A percentile compares a stretch with the other conserved stretches of the same genome.
These are phyloP conservation scores for Prorops nasuta DNA, from an alignment of 1,140 invertebrate genomes.

Conservation along the genomic window DNA sequence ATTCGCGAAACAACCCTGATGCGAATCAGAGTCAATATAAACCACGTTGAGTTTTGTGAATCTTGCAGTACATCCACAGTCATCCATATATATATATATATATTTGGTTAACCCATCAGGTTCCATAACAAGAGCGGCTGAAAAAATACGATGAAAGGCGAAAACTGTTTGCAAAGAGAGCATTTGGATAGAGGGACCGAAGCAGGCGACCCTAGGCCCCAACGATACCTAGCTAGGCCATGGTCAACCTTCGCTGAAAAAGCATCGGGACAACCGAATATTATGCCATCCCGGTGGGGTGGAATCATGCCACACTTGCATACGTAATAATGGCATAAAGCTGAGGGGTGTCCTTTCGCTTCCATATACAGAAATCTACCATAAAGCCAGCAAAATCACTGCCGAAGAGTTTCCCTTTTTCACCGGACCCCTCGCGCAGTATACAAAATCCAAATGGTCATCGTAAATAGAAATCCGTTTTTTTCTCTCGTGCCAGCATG, in stretches of 20 bases:
- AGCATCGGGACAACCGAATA: constrained; percentile 22
- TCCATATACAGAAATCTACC: constrained; percentile 47
- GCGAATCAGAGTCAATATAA: too few relatives aligned
- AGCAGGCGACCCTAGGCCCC: too few relatives aligned
- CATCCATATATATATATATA: too few relatives aligned
- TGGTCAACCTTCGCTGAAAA: constrained; percentile 14
- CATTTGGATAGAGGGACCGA: too few relatives aligned
- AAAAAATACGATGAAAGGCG: too few relatives aligned
- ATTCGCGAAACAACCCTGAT: too few relatives aligned
- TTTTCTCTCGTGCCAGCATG: constrained; percentile 30
- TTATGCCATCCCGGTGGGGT: constrained; percentile 33
- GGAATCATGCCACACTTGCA: constrained; percentile 44
- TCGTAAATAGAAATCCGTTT: constrained; percentile 55
- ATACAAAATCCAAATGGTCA: constrained; percentile 53
- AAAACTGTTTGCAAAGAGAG: too few relatives aligned
- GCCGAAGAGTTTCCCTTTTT: constrained; percentile 18
- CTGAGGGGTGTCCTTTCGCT: constrained; percentile 42
- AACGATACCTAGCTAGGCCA: too few relatives aligned
- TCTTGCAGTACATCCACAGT: too few relatives aligned
- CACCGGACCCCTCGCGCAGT: constrained; percentile 20
- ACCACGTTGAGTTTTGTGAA: too few relatives aligned
- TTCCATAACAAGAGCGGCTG: too few relatives aligned
- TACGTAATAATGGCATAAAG: constrained; percentile 51
- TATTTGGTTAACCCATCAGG: too few relatives aligned
- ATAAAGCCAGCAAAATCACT: constrained; percentile 49